Evolutionary conservation across 1,140 invertebrate genomes (phyloP), one percentile per base, ranked within the genome.

Genomic region (Samia ricini): DNA sequence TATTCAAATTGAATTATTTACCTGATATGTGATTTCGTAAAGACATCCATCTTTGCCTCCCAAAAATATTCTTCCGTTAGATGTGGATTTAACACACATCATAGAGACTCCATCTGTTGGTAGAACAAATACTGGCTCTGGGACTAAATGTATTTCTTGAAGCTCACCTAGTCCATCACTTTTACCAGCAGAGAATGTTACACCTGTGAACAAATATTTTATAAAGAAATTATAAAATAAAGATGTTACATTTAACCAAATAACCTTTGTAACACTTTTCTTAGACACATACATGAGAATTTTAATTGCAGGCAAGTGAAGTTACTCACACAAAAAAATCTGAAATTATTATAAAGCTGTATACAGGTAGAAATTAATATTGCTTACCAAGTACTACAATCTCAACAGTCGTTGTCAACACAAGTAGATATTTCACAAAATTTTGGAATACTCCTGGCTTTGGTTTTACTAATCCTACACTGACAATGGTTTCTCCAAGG

Each of bases 21-120:
- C 96, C 92, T 98, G 96, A 91, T 99, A 99, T 74, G 93, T 93
- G 72, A 99, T 94, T 94, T 99, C 99, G 93, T 97, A 99, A 1
- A 99, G 88, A 73, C 95, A 96, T 12, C 98, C 98, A 92, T 99
- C 98, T 88, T 95, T 96, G 42, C 96, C 97, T 22, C 98, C 98
- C 77, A 99, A 93, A 86, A 99, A 99, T 72, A 99, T 97, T 70
- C 99, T 92, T 0, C 98, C 98, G 81, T 93, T 94, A 22, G 91
- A 91, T 1, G 96, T 96, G 29, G 97, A 95, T 54, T 93, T 92
- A 59, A 99, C 95, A 59, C 94, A 95, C 62, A 95, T 94, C 65
- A 99, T 95, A 61, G 95, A 94, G 18, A 96, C 93, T 69, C 97
- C 98, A 91, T 99, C 99, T 50, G 98, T 98, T 0, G 97, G 94